Evolutionary conservation across 2,888 invertebrate species (phyloP), one percentile per base, ranked within the genome.

Genomic region (Pheosia tremula): DNA sequence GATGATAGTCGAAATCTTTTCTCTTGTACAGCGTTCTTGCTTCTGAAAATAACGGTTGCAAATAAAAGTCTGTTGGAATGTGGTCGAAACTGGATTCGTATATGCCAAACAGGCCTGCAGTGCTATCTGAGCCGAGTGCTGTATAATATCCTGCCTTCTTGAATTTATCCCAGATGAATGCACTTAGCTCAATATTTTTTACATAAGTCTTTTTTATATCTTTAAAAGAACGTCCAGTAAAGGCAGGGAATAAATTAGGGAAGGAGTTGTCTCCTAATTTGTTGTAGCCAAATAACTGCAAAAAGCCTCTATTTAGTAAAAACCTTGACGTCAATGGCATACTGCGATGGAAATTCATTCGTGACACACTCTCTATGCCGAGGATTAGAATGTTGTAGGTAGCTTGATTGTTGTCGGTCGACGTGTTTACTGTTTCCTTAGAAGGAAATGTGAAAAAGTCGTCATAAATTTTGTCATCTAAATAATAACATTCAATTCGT

Each of bases 251-350:
- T 54, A 98, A 82, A 85, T 98, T 98, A 0, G 98, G 97, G 80
- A 96, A 98, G 0, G 98, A 98, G 82, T 98, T 98, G 85, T 98
- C 98, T 0, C 96, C 98, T 3, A 98, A 96, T 93, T 98, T 98
- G 81, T 97, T 98, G 85, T 97, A 98, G 1, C 98, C 98, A 65
- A 96, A 83, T 81, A 98, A 92, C 78, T 97, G 97, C n/a, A 97
- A 91, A 11, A 95, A 96, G 0, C 94, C 93, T 45, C 96, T 86
- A 4, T 94, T 80, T 39, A 93, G 87, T 60, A 97, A 87, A 68
- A 94, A 95, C 5, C 88, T 78, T 11, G 94, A 86, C 0, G 97
- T 97, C 70, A 93, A 90, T 0, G 96, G 96, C 96, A 98, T 96
- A 77, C 97, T 97, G 8, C 98, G 95, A 65, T 96, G 95, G 71